Base-by-base conservation (phyloP, 2,113 vertebrate species). In the Rynchops niger region DNA sequence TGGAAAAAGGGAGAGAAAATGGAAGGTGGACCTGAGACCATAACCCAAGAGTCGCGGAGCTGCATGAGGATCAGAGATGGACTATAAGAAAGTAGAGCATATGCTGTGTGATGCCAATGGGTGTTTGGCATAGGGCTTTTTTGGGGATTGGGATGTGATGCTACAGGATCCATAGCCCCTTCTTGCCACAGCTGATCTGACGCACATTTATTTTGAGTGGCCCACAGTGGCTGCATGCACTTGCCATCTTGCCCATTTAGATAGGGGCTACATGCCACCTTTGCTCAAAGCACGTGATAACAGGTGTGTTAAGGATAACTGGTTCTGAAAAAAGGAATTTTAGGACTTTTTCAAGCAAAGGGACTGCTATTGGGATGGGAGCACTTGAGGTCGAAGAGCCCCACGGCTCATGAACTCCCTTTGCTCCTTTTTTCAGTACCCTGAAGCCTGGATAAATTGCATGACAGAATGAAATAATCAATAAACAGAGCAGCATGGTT, bases 61-160 rank as follows among this genome's bases (percentile, higher is more conserved):
- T 59, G 29, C 0, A 0, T 9, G 40, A 69, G 43, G 40, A 70
- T 4, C 47, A 70, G 89, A 62, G 69, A 5, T 15, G 42, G 50
- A 7, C 50, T 17, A 0, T 25, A 6, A 40, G 26, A 21, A 43
- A 67, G 16, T 0, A 40, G 52, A 89, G 29, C 2, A 0, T 14
- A 7, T 11, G 38, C 40, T 52, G n/a, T 34, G 55, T 32, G 50
- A n/a, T 29, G 25, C 27, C 30, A 59, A 5, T 6, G 23, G 43
- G 11, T 27, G 15, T 27, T 58, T n/a, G 43, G 11, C 17, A 19
- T 0, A 9, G n/a, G 19, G 3, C 0, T 47, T 40, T 59, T 81
- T 38, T 2, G 10, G 36, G 17, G n/a, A 3, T 30, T 20, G 30
- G 13, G 15, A 23, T 42, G 45, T 11, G 65, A 50, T 40, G 42